These are phyloP conservation scores for Psilopsiagon aymara DNA, from an alignment of 2,113 vertebrate species.

Conservation along the genomic window DNA sequence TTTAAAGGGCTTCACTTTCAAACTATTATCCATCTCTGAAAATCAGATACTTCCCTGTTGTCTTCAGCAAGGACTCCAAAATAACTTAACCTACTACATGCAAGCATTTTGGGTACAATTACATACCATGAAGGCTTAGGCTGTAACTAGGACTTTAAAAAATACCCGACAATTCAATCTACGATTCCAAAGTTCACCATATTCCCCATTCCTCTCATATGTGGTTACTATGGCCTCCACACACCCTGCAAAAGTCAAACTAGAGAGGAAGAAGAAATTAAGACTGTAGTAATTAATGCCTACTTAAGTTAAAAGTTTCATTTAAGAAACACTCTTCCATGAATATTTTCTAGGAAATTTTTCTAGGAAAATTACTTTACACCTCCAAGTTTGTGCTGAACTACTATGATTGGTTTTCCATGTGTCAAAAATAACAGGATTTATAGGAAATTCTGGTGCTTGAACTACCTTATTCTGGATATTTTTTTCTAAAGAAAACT, in stretches of 20 bases:
- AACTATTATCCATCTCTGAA: not conserved
- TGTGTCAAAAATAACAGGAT: not conserved
- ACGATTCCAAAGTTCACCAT: not conserved
- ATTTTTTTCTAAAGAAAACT: not conserved
- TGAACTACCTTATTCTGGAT: not conserved
- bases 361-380: not conserved
- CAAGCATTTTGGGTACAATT: not conserved
- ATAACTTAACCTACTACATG: not conserved
- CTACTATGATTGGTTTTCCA: not conserved
- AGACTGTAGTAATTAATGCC: not conserved
- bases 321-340: not conserved
- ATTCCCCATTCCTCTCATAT: not conserved
- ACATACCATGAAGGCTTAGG: not conserved
- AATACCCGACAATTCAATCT: not conserved
- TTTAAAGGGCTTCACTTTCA: not conserved
- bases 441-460: not conserved
- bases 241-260: not conserved
- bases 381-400: not conserved
- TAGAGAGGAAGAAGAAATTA: not conserved
- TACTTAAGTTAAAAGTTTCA: not conserved
- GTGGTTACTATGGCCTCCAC: not conserved
- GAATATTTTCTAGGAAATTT: not conserved
- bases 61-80: not conserved
- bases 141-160: not conserved
- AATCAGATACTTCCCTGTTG: not conserved